Percentiles rank a stretch among this genome's conserved stretches.
phyloP scores from a whole-genome alignment of 1,140 invertebrate genomes.

The Myzus persicae region DNA sequence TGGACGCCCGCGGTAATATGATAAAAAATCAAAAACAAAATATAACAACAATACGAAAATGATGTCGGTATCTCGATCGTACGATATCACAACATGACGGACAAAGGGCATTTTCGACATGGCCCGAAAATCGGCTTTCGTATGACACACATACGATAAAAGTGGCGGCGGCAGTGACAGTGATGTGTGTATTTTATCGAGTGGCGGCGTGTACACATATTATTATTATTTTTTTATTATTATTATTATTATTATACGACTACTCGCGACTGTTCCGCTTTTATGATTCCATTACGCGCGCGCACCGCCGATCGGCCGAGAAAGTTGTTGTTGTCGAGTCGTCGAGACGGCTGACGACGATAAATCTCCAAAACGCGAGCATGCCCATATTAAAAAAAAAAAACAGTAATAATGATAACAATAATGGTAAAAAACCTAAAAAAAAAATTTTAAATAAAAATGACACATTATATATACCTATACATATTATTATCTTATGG shows the following conservation, averaged over 20 bases:
- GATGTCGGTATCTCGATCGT: background rate
- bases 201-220: background rate
- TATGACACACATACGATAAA: background rate
- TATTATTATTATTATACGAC: background rate
- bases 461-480: background rate
- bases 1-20: background rate
- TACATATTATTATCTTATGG: background rate
- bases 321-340: slow-evolving; percentile 30
- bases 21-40: background rate
- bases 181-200: slow-evolving; percentile 31
- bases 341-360: background rate
- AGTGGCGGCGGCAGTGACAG: slow-evolving; percentile 3
- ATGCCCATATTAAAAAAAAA: background rate
- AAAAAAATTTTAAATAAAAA: background rate
- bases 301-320: background rate
- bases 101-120: slow-evolving; percentile 7
- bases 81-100: background rate
- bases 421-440: background rate
- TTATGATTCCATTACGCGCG: slow-evolving; percentile 35
- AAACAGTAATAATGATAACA: background rate
- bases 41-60: background rate
- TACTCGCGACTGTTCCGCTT: background rate
- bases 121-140: slow-evolving; percentile 33
- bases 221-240: too few relatives aligned
- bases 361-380: slow-evolving; percentile 17